Base-by-base conservation (phyloP, 2,797 vertebrate genomes). In the Sandelia bainsii region DNA sequence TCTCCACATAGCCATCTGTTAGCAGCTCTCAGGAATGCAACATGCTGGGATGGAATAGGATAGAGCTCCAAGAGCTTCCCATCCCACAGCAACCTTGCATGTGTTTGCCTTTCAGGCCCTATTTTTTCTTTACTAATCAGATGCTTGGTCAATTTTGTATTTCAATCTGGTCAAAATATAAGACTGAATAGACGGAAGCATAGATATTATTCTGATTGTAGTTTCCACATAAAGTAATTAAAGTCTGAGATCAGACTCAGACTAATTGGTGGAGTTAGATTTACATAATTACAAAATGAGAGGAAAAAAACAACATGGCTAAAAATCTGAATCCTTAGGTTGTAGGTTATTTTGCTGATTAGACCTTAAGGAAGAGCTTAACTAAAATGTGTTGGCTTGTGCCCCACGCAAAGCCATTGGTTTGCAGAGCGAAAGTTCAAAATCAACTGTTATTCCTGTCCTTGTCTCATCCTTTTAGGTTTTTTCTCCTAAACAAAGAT, bases 401-500 rank as follows among this genome's bases (percentile, higher is more conserved):
- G 12, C 1, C 27, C 27, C 12, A 39, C 0, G 8, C 13, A 50
- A 22, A 56, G 4, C 3, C 16, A 40, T 32, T 50, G 4, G 8
- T 51, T n/a, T 32, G 54, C 0, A 45, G 17, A 66, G 8, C 13
- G 40, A 63, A 51, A 13, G 11, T n/a, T 49, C 42, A 1, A 60
- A 50, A 59, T 65, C 1, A 34, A 12, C 14, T 14, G 13, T 54
- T 51, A 3, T 53, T 39, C 1, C 23, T 64, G 23, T 61, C 52
- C 49, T 62, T 70, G 14, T 62, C 45, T 78, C 23, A 0, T 49
- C 42, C 19, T 63, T 83, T 50, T 84, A 99, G 98, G 93, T 97
- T 94, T 79, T 99, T 99, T 91, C 96, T 99, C 61, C 94, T 95
- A 80, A 96, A 92, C 86, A 97, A 98, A 94, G 98, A 99, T 74